Base-by-base conservation (phyloP, 2,797 vertebrate species). In the Eutrigla gurnardus region DNA sequence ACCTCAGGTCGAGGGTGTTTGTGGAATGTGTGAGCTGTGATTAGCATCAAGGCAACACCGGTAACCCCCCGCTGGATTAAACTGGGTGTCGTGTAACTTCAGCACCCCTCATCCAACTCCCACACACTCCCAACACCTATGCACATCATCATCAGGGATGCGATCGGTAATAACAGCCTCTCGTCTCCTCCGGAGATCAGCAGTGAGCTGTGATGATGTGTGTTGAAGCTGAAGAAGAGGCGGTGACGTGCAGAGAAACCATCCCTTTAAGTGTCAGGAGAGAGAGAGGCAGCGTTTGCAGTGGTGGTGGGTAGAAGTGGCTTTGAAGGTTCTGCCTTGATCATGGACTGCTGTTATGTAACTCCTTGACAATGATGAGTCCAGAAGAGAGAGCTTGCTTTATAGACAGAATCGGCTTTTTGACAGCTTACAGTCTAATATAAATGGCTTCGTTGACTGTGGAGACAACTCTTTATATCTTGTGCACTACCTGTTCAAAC, bases 1-100 rank as follows among this genome's bases (percentile, higher is more conserved):
- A 93, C 88, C 89, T 88, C 88, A 83, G 83, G 91, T 77, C 67
- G 39, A 54, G 84, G 88, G 73, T 85, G 80, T 91, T 85, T 86
- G 77, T 81, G 88, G 85, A 87, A 83, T 77, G 84, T 83, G 78
- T 53, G 73, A 76, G 73, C 70, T 69, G 74, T 15, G 84, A 90
- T 89, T 87, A 84, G 76, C 53, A 76, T 86, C 59, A 57, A 84
- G 52, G 81, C 66, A 76, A 69, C 74, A 25, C 45, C 53, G 64
- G 42, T 52, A 17, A 67, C 64, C 62, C 62, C 74, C 45, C 60
- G 60, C 68, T 74, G 59, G 74, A 83, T 54, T 37, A 42, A 46
- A 60, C 72, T 53, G 70, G 17, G 32, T 46, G 68, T 77, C 67
- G 49, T 12, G 37, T 37, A 58, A 35, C 57, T 58, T 57, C 50